Conservation (phyloP, 2,113 vertebrate genomes). For the Onychostoma macrolepis region DNA sequence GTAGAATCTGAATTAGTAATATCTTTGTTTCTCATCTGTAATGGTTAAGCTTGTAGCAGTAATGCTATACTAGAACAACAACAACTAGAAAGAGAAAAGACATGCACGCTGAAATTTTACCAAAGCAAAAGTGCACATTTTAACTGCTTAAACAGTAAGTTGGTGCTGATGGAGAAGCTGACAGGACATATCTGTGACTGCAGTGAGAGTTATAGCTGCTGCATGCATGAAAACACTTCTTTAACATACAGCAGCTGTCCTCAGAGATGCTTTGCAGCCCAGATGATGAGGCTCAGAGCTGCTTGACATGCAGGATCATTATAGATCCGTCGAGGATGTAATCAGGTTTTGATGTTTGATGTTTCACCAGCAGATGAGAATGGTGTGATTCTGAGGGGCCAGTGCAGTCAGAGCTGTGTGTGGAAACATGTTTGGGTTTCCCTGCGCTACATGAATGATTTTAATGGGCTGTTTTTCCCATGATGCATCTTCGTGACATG, state of each 20-base stretch:
- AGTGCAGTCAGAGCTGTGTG: neutral
- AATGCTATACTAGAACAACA: neutral
- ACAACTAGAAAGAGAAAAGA: neutral
- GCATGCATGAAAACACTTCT: neutral
- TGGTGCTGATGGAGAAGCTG: neutral
- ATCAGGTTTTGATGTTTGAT: neutral
- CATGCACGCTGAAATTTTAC: neutral
- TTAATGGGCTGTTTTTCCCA: constrained; percentile 1
- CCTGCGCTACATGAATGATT: constrained; percentile 8
- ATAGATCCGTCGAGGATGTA: neutral
- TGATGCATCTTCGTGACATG: constrained; percentile 5
- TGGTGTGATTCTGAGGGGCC: neutral
- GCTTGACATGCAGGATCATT: neutral
- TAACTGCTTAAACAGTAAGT: neutral
- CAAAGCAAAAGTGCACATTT: neutral
- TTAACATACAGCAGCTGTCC: constrained; percentile 28
- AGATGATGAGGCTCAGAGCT: neutral
- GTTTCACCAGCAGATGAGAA: neutral
- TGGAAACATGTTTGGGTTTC: neutral
- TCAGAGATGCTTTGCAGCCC: neutral
- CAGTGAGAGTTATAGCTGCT: neutral
- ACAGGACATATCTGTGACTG: neutral
- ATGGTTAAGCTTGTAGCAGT: neutral
- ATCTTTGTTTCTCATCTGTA: neutral
- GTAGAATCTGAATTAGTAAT: neutral